Evolutionary conservation across 1,140 invertebrate species (phyloP).

Genomic region (Polyergus mexicanus): DNA sequence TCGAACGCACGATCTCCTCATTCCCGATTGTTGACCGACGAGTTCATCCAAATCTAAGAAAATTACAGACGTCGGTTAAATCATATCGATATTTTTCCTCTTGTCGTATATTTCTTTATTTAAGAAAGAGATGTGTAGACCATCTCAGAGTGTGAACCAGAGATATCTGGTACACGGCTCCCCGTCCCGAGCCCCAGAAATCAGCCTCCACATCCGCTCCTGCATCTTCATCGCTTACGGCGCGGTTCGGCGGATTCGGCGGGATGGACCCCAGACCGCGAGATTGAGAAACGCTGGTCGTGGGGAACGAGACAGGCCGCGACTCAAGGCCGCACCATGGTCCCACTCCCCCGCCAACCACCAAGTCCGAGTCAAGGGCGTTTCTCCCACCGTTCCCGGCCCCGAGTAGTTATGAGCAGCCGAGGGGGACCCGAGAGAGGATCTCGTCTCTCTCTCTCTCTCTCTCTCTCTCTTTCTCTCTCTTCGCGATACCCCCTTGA

Average conservation of each 20-base stretch:
- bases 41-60: slow-evolving; percentile 11
- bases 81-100: not conserved
- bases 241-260: not conserved
- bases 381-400: slow-evolving; percentile 73
- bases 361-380: slow-evolving; percentile 84
- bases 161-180: not conserved
- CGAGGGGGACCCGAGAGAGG: slow-evolving; percentile 65
- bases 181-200: not conserved
- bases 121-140: too few relatives aligned
- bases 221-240: not conserved
- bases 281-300: slow-evolving; percentile 83
- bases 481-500: slow-evolving; percentile 5
- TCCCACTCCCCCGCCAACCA: slow-evolving; percentile 83
- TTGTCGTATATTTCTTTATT: not conserved
- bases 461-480: slow-evolving; percentile 8
- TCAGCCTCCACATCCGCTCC: not conserved
- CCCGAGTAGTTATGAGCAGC: slow-evolving; percentile 64
- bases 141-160: not conserved
- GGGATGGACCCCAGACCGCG: slow-evolving; percentile 61
- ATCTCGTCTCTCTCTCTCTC: slow-evolving; percentile 64
- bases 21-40: not conserved
- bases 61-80: slow-evolving; percentile 3
- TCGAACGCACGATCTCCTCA: not conserved
- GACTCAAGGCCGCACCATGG: slow-evolving; percentile 83
- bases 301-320: slow-evolving; percentile 81